phyloP scores from a whole-genome alignment of 2,113 vertebrate genomes.

The Trogon melanurus region DNA sequence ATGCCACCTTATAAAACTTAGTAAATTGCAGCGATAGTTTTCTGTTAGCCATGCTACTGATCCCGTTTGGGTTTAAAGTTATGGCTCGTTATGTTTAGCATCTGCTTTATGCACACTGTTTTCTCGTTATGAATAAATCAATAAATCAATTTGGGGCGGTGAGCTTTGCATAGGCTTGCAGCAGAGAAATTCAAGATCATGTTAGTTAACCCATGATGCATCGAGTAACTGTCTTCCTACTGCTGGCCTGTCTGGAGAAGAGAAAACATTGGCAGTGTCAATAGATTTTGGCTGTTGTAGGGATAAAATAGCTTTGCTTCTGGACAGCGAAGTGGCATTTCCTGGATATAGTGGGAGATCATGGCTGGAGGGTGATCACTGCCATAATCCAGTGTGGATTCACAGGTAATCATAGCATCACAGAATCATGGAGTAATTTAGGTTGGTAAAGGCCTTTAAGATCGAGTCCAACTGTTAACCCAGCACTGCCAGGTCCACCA shows the following conservation, averaged over 20 bases:
- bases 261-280: neutral
- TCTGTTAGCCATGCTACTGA: slow-evolving; percentile 23
- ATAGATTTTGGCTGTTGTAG: neutral
- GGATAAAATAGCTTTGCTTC: neutral
- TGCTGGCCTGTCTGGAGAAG: neutral
- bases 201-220: neutral
- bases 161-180: neutral
- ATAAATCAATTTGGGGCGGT: slow-evolving; percentile 67
- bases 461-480: too few species aligned
- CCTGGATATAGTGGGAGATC: neutral
- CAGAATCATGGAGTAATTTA: too few species aligned
- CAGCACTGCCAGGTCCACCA: too few species aligned
- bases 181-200: slow-evolving; percentile 15
- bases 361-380: neutral
- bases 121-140: slow-evolving; percentile 73
- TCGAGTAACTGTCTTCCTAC: neutral
- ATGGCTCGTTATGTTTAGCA: slow-evolving; percentile 55
- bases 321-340: neutral
- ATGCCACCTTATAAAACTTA: slow-evolving; percentile 9
- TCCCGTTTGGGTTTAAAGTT: slow-evolving; percentile 53
- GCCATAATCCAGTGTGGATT: neutral
- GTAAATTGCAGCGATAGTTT: slow-evolving; percentile 53
- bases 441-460: too few species aligned
- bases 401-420: neutral
- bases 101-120: slow-evolving; percentile 63